Base-by-base conservation (phyloP, 2,888 invertebrate genomes). In the Dryobotodes eremita region DNA sequence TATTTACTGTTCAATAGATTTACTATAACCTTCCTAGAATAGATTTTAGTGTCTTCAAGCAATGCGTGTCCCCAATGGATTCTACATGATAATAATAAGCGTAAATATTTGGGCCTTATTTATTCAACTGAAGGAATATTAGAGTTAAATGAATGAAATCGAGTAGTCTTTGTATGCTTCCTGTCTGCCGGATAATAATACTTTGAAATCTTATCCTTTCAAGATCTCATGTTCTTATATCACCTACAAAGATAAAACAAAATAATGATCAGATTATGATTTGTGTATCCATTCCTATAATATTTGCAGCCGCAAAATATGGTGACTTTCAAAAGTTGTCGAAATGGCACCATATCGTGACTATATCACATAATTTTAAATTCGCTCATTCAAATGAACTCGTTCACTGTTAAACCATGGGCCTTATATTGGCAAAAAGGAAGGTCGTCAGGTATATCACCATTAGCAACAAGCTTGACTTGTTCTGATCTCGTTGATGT, bases 1-100 rank as follows among this genome's bases (percentile, higher is more conserved):
- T 72, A 71, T 81, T 72, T 72, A 82, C 69, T 62, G 59, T 66
- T 84, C 65, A 84, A 75, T 73, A 64, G 31, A 72, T 75, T 73
- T 64, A 84, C 80, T 84, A 55, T 13, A 77, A 57, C 20, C 61
- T 36, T 74, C 31, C 55, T 68, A 76, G 66, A 82, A 82, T 68
- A 83, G 64, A 75, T 7, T 62, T 59, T 20, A 36, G 61, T 66
- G 31, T 65, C 17, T 71, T 55, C 26, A 46, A 57, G 46, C 36
- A 46, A 15, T 81, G 81, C 75, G 76, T 80, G 57, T 64, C 31
- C 61, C 57, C 57, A 17, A 71, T 71, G 50, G 66, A 66, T 77
- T 61, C 80, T 70, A 72, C 46, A 77, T 64, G 46, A n/a, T 17
- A 70, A 75, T 68, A 59, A n/a, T 36, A 70, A 23, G 57, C 61